Evolutionary conservation across 1,140 invertebrate species (phyloP), one percentile per base, ranked within the genome.

Genomic region (Tetramorium simillimum): DNA sequence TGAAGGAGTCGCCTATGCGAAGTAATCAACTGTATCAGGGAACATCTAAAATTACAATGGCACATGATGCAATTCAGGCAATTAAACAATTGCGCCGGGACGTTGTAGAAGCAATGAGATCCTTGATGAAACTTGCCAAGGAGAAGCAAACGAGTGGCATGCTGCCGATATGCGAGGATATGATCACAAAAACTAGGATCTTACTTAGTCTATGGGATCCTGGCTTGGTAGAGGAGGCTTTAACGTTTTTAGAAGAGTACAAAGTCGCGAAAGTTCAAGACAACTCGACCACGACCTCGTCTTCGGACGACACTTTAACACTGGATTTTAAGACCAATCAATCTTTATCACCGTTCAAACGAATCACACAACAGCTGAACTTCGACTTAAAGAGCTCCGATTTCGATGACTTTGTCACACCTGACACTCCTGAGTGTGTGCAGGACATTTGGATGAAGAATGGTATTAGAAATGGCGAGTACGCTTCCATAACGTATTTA

Each of bases 201-300:
- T 95, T 99, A 49, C 93, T 98, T 10, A 97, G 97, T 76, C 95
- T 98, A 1, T 98, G 98, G 97, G 98, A 98, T 93, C 97, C 98
- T 0, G 96, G 96, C 14, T 95, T 98, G 28, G 97, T 98, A 0
- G 98, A 98, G 93, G 98, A 98, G 93, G 97, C 98, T 0, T 95
- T 98, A 62, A 96, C 96, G 16, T 98, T 98, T 91, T 96, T 98
- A 49, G 98, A 98, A 92, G 97, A 97, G 90, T 96, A 97, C 91
- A 96, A 96, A 92, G 93, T 97, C 7, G 94, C 96, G 0, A 96
- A 96, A 90, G 90, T 94, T 14, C 91, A 90, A 6, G 93, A 95
- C 12, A 92, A 94, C 40, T 75, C 80, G 0, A 58, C 56, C 0
- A 62, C 91, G 0, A 58, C 56, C 0, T 62, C 92, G 12, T 92